These are phyloP conservation scores for Sebastes nivosus DNA, from an alignment of 2,797 vertebrate species.

Conservation along the genomic window DNA sequence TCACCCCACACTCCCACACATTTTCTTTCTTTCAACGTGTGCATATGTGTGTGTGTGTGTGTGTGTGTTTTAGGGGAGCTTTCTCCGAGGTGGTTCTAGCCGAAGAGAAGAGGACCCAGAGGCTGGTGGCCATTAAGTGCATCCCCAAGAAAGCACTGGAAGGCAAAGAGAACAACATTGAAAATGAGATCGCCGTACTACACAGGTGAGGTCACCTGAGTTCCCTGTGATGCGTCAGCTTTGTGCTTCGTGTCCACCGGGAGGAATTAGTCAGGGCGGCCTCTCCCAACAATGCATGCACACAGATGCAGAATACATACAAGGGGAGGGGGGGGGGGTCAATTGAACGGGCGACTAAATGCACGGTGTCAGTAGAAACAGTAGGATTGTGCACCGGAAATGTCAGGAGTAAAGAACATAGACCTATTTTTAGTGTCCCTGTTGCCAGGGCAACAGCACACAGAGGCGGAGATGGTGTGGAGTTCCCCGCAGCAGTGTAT, in stretches of 20 bases:
- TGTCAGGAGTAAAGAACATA: constrained; percentile 86
- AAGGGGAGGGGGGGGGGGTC: constrained; percentile 44
- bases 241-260: not conserved
- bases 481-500: constrained; percentile 83
- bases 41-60: not conserved
- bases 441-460: constrained; percentile 86
- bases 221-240: not conserved
- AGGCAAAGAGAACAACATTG: constrained; percentile 95
- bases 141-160: constrained; percentile 96
- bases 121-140: constrained; percentile 96
- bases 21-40: constrained; percentile 18
- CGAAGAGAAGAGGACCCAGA: constrained; percentile 91
- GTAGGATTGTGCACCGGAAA: constrained; percentile 83
- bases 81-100: constrained; percentile 97
- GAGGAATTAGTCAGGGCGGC: not conserved
- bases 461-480: constrained; percentile 81
- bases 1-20: constrained; percentile 21
- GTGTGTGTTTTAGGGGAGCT: constrained; percentile 84
- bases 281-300: not conserved
- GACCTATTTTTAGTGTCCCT: constrained; percentile 87
- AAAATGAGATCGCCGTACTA: constrained; percentile 95
- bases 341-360: constrained; percentile 74
- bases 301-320: constrained; percentile 27
- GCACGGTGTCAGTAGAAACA: constrained; percentile 79
- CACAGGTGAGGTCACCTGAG: constrained; percentile 85